phyloP scores from a whole-genome alignment of 2,113 vertebrate genomes.

The Nibea coibor region DNA sequence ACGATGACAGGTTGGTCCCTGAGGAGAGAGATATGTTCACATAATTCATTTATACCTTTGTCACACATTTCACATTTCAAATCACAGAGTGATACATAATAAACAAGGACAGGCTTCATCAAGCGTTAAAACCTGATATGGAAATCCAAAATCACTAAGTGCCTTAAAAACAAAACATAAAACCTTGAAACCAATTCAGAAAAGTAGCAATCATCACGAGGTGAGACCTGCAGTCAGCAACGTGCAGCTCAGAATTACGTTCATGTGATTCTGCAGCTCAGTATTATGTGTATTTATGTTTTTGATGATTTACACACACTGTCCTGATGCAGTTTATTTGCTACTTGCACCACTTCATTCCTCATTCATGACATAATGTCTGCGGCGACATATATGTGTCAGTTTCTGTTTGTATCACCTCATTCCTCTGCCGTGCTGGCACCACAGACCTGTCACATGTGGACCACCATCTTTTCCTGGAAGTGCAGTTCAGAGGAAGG shows the following conservation, averaged over 20 bases:
- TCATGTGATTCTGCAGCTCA: too few species aligned
- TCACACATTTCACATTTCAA: not conserved
- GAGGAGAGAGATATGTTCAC: not conserved
- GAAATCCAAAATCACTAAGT: not conserved
- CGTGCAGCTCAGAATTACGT: too few species aligned
- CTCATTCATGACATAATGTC: slow-evolving; percentile 1
- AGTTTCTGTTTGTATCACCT: slow-evolving; percentile 7
- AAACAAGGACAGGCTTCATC: slow-evolving; percentile 21
- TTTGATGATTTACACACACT: not conserved
- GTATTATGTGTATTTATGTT: too few species aligned
- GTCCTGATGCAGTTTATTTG: too few species aligned
- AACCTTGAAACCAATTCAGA: not conserved
- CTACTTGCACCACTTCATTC: not conserved
- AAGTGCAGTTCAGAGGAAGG: slow-evolving; percentile 27
- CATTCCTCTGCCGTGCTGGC: slow-evolving; percentile 28
- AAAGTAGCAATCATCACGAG: not conserved
- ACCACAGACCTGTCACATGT: slow-evolving; percentile 45
- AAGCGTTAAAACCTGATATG: not conserved
- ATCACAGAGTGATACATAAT: not conserved
- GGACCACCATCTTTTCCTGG: slow-evolving; percentile 40
- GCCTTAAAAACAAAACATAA: not conserved
- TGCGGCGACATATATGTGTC: not conserved
- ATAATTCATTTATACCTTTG: not conserved
- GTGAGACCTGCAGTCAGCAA: too few species aligned
- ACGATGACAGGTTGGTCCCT: not conserved